Evolutionary conservation across 2,888 invertebrate species (phyloP).

Genomic region (Stomorhina lunata): DNA sequence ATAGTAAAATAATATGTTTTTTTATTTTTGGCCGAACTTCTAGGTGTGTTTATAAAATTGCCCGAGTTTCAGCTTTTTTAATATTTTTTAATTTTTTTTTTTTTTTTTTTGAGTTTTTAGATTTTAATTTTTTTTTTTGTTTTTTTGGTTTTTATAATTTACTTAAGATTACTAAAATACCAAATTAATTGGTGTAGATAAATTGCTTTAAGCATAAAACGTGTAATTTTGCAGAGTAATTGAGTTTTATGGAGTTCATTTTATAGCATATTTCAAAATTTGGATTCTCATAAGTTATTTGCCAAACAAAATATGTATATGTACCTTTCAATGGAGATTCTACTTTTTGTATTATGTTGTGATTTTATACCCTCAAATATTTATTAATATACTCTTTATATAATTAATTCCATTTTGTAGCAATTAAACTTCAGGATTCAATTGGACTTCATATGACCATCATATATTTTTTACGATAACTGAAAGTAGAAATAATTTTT

Average conservation of each 20-base stretch:
- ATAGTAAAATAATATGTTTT: conserved; percentile 19
- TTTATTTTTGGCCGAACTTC: conserved; percentile 30
- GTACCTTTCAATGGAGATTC: conserved; percentile 32
- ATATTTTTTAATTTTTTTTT: background rate
- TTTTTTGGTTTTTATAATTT: conserved; percentile 19
- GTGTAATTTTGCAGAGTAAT: background rate
- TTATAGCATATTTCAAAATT: conserved; percentile 7
- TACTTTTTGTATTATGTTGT: background rate
- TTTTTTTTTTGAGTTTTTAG: conserved; percentile 25
- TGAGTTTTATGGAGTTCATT: conserved; percentile 18
- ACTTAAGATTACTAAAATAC: conserved; percentile 45
- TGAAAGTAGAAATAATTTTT: conserved; percentile 10
- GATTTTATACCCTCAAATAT: background rate
- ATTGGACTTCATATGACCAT: background rate
- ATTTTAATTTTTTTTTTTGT: background rate
- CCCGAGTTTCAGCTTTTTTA: conserved; percentile 45
- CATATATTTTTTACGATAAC: background rate
- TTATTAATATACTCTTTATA: background rate
- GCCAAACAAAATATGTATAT: background rate
- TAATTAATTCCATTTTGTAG: conserved; percentile 3
- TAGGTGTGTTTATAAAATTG: conserved; percentile 64
- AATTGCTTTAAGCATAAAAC: conserved; percentile 59
- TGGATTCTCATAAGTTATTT: background rate
- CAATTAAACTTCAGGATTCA: background rate
- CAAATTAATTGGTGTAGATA: conserved; percentile 31